Evolutionary conservation across 2,113 vertebrate species (phyloP), one percentile per base, ranked within the genome.

Genomic region (Catharus bicknelli): DNA sequence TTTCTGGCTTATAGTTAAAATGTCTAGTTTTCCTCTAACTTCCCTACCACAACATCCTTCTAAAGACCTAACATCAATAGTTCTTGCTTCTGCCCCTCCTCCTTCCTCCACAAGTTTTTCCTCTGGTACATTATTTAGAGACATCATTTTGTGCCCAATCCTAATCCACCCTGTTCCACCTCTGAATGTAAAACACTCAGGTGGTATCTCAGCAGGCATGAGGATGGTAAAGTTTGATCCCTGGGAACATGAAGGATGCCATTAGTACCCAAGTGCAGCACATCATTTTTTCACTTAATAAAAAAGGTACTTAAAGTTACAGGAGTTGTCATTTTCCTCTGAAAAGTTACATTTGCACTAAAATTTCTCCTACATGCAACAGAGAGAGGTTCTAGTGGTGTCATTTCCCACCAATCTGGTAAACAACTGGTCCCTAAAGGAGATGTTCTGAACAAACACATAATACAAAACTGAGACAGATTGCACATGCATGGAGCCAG

Each of bases 1-100:
- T 59, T 89, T 84, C 86, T 85, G 61, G 12, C 13, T 93, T 90
- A 77, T 72, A 90, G 17, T 69, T 88, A 63, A 84, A 45, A 40
- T 59, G 48, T 74, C 61, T 53, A 7, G 10, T 36, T 74, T 88
- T 61, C 50, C n/a, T 69, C 26, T 53, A 75, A 9, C 16, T 58
- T 20, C 27, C 43, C 40, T 50, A 34, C 21, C 13, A 58, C 43
- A 75, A 66, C 27, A 66, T 23, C 54, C n/a, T 66, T 11, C 38
- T 86, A 87, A 83, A 95, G 25, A 91, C 51, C 67, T 74, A 73
- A 69, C 75, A 63, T 70, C 68, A 86, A 34, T 61, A 80, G 7
- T 40, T 81, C 30, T 75, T 86, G 6, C 43, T 73, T 83, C 53
- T 73, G 20, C 15, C 86, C 42, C 38, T 93, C 42, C 32, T 83